Base-by-base conservation (phyloP, 2,113 vertebrate species). In the Callorhinus ursinus region DNA sequence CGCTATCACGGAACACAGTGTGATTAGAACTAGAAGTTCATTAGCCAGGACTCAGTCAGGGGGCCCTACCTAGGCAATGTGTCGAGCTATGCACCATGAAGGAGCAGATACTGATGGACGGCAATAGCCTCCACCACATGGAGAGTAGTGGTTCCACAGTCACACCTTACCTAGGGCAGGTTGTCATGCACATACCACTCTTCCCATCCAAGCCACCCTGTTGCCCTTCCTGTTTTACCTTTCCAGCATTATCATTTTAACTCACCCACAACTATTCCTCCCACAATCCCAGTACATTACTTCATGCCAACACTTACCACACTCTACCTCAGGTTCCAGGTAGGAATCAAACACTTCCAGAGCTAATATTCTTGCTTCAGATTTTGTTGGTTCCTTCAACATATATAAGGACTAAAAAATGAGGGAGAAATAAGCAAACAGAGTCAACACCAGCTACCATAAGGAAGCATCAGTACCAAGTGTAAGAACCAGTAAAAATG, bases 401-500 rank as follows among this genome's bases (percentile, higher is more conserved):
- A 21, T 69, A 61, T 85, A 7, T 72, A 74, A 96, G 24, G 22
- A 93, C 80, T 51, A 18, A 95, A 97, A 86, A 65, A 28, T 14
- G 26, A 90, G 26, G 42, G 22, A n/a, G n/a, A 87, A 87, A 90
- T 69, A 71, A 95, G 31, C 9, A 7, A 69, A 79, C 14, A 80
- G 51, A 81, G 53, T 88, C 71, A 81, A 81, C 49, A 63, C 33
- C 4, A 33, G 46, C 31, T 61, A 42, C 19, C 42, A 80, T 55
- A 87, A 82, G 36, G 86, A 86, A 49, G 7, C 63, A 90, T 67
- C 46, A 49, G 55, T 59, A 42, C 19, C 18, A 83, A 88, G 18
- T 59, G n/a, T 72, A 72, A 95, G 85, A 93, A 72, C 72, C 39
- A 96, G 42, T 84, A 71, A 33, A 87, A 83, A 95, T 28, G 12